These are phyloP conservation scores for Pseudococcus jackbeardsleyi DNA, from an alignment of 2,888 invertebrate genomes.

Conservation along the genomic window DNA sequence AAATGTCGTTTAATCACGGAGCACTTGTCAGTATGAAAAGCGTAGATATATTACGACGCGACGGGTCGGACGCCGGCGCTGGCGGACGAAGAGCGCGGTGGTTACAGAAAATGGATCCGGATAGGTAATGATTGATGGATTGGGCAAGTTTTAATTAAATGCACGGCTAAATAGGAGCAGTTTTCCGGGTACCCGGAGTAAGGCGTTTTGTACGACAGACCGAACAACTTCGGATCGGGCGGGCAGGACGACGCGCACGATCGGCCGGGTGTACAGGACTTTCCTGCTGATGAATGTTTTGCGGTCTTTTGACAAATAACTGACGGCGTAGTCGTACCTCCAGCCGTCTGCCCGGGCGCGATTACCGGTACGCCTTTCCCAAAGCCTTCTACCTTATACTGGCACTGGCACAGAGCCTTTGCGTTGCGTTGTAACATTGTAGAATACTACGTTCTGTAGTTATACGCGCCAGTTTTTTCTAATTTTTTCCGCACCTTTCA, in stretches of 20 bases:
- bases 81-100: slow-evolving; percentile 59
- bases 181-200: slow-evolving; percentile 54
- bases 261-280: not conserved
- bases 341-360: not conserved
- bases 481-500: too few relatives aligned
- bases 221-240: not conserved
- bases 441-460: too few relatives aligned
- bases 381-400: not conserved
- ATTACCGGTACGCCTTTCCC: not conserved
- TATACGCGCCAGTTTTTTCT: not conserved
- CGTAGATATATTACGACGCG: slow-evolving; percentile 4
- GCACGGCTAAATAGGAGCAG: slow-evolving; percentile 63
- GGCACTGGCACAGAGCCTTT: not conserved
- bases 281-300: slow-evolving; percentile 65
- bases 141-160: slow-evolving; percentile 66
- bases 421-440: too few relatives aligned
- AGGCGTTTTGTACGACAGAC: slow-evolving; percentile 25
- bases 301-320: slow-evolving; percentile 65
- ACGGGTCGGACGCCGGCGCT: not conserved
- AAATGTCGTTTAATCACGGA: slow-evolving; percentile 64
- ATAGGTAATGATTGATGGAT: slow-evolving; percentile 66
- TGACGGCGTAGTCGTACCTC: slow-evolving; percentile 54
- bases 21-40: slow-evolving; percentile 61
- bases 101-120: slow-evolving; percentile 65
- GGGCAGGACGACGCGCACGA: slow-evolving; percentile 20